phyloP scores from a whole-genome alignment of 1,140 invertebrate genomes.

The Callitettix versicolor region DNA sequence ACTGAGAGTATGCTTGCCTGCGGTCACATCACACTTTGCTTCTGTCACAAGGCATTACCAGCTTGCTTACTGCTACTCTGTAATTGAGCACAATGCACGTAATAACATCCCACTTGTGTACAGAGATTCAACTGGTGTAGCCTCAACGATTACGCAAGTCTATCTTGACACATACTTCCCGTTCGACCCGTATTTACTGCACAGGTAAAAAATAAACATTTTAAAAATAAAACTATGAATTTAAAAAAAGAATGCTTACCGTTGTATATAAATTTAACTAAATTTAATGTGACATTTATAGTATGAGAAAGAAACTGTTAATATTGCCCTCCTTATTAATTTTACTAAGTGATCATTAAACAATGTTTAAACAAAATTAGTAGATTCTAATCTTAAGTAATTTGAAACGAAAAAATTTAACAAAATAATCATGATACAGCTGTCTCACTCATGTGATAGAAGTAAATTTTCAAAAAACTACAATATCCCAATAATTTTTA shows the following conservation, averaged over 20 bases:
- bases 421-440: too few species aligned
- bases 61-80: conserved; percentile 80
- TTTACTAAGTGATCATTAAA: too few species aligned
- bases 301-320: too few species aligned
- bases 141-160: conserved; percentile 33
- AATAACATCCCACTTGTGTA: conserved; percentile 30
- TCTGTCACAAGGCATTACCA: conserved; percentile 76
- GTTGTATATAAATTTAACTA: neutral
- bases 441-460: too few species aligned
- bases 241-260: neutral
- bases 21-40: conserved; percentile 74
- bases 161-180: conserved; percentile 62
- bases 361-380: too few species aligned
- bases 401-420: too few species aligned
- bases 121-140: conserved; percentile 34
- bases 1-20: conserved; percentile 60
- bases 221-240: neutral
- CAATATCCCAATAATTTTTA: too few species aligned
- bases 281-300: too few species aligned
- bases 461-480: too few species aligned
- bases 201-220: too few species aligned
- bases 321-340: too few species aligned
- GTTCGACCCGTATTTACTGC: conserved; percentile 67
- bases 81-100: conserved; percentile 78
- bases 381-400: too few species aligned